Evolutionary conservation across 2,888 invertebrate species (phyloP), one percentile per base, ranked within the genome.

Genomic region (Epinotia brunnichana): DNA sequence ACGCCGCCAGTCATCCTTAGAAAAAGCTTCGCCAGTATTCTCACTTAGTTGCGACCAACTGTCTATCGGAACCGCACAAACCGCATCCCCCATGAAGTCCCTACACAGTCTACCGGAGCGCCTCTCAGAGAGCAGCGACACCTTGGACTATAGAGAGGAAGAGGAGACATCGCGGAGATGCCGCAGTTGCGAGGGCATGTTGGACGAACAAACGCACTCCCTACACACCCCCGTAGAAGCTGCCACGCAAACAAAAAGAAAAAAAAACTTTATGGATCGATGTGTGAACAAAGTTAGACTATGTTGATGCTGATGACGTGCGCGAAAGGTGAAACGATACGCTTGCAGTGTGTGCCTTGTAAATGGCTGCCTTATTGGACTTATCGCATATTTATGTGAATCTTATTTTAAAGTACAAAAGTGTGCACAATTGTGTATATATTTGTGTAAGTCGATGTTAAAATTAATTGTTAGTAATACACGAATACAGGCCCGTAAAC

Each of bases 251-350:
- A 94, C 94, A 10, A 96, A 96, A 87, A 94, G 95, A 83, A 96
- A 95, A 88, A 95, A 95, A 85, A 97, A 97, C 89, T 97, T 97
- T 87, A 96, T 97, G 95, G 97, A 97, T 94, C 94, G 96, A 87
- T 96, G 96, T 90, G 96, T 96, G 80, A 96, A 96, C 91, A 96
- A 96, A 95, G 96, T 96, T 89, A 95, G 96, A 94, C 95, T 96
- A 83, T 92, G 92, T 94, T 96, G 86, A 83, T 92, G 92, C 94
- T 96, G 86, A 96, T 95, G 79, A 80, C 82, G 81, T 81, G 79
- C 73, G 76, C 77, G 56, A 69, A 79, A 77, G 77, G 77, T 74
- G 74, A 68, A 72, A 77, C 76, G 79, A 80, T 80, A 85, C 83
- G 85, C 82, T 83, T 79, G 86, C 88, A 89, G 89, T 86, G 91